phyloP scores from a whole-genome alignment of 1,140 invertebrate genomes.

The Zaprionus gabonicus region DNA sequence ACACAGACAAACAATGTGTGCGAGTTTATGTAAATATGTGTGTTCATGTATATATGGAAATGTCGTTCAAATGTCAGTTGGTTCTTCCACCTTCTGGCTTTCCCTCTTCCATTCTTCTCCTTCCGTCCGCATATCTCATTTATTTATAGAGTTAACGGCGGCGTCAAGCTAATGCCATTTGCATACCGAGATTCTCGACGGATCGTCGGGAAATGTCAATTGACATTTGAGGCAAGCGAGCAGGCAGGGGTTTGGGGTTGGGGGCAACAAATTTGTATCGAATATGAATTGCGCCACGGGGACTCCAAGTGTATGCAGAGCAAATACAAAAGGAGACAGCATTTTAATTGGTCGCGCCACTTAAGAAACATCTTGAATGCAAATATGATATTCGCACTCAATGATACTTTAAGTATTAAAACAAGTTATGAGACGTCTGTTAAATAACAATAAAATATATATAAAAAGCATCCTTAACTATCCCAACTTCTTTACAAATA shows the following conservation, averaged over 20 bases:
- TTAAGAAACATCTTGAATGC: background rate
- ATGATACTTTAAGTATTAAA: too few relatives aligned
- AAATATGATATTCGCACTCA: background rate
- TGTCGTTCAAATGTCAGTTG: constrained; percentile 39
- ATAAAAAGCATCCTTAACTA: too few relatives aligned
- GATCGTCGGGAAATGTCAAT: constrained; percentile 28
- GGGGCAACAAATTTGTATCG: constrained; percentile 27
- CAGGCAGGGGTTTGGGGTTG: background rate
- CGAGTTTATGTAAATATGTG: background rate
- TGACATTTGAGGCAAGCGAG: constrained; percentile 18
- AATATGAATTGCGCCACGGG: background rate
- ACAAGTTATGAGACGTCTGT: too few relatives aligned
- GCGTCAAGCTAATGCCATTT: constrained; percentile 38
- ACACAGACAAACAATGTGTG: constrained; percentile 34
- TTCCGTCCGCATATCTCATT: constrained; percentile 19
- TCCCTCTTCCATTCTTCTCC: background rate
- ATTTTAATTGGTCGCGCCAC: constrained; percentile 3
- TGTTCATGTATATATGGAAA: constrained; percentile 15
- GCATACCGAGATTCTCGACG: constrained; percentile 37
- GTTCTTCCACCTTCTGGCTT: background rate
- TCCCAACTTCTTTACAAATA: too few relatives aligned
- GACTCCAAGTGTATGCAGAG: background rate
- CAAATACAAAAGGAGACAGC: constrained; percentile 5
- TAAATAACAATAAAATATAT: too few relatives aligned
- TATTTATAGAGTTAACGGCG: constrained; percentile 36